Conservation (phyloP, 2,113 vertebrate species). For the Ctenomys sociabilis region DNA sequence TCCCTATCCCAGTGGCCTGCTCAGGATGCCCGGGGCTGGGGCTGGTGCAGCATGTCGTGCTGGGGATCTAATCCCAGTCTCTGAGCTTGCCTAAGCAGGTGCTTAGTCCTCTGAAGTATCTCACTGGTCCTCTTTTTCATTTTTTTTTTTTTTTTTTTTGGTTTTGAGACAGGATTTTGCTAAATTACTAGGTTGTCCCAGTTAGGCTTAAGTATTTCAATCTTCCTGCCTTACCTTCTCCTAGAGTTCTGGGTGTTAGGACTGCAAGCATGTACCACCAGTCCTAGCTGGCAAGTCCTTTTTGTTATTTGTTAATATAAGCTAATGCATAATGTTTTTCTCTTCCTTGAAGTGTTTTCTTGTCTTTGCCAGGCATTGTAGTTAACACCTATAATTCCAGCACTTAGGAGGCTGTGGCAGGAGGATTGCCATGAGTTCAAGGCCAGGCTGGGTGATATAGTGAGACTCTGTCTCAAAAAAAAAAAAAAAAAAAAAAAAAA, state of each 20-base stretch:
- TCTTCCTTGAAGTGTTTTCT: slow-evolving; percentile 28
- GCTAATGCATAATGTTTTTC: background rate
- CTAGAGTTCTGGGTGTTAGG: background rate
- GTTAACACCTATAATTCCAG: background rate
- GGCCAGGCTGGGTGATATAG: background rate
- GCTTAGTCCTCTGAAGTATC: too few relatives aligned
- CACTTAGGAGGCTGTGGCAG: background rate
- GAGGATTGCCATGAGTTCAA: background rate
- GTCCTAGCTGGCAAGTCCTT: background rate
- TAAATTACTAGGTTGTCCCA: background rate
- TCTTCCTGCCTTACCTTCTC: background rate
- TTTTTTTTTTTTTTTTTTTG: too few relatives aligned
- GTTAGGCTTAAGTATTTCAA: background rate
- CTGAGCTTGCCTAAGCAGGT: too few relatives aligned
- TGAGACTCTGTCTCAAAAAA: background rate
- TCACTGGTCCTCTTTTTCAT: background rate
- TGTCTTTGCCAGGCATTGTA: background rate
- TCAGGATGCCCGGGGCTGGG: too few relatives aligned
- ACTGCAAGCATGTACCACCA: background rate
- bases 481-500: background rate
- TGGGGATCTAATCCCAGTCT: background rate
- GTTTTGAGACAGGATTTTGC: background rate
- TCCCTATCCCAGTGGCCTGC: too few relatives aligned
- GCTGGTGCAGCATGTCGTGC: background rate
- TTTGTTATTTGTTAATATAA: background rate